Evolutionary conservation across 64 coral and sea anemone species (phyloP).

Genomic region (Porites australiensis): DNA sequence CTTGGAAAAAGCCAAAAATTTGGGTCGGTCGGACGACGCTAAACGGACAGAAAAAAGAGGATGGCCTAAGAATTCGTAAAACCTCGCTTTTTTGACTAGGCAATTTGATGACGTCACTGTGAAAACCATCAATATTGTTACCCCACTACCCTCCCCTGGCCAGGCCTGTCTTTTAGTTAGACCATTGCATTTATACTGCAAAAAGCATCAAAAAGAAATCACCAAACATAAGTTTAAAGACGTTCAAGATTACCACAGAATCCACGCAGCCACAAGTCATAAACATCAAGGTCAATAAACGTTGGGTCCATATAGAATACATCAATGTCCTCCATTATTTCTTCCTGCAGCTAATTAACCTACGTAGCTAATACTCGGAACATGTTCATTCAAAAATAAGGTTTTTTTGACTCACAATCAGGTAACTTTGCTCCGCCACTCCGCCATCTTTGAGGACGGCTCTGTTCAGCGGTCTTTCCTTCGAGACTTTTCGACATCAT

Average conservation of each 20-base stretch:
- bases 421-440: background rate
- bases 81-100: too few species aligned
- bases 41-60: too few species aligned
- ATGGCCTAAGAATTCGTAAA: too few species aligned
- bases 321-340: conserved; percentile 77
- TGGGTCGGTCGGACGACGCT: too few species aligned
- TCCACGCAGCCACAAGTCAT: conserved; percentile 73
- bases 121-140: too few species aligned
- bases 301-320: conserved; percentile 85
- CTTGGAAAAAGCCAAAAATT: too few species aligned
- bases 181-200: too few species aligned
- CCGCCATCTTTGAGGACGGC: background rate
- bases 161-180: too few species aligned
- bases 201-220: too few species aligned
- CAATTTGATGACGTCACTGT: too few species aligned
- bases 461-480: background rate
- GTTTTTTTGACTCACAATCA: background rate
- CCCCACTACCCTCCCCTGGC: too few species aligned
- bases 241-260: conserved; percentile 41
- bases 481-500: background rate
- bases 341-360: background rate
- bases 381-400: background rate
- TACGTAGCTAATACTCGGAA: background rate
- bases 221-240: background rate
- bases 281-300: conserved; percentile 71